phyloP scores from a whole-genome alignment of 2,888 invertebrate genomes.

The Cistogaster globosa region DNA sequence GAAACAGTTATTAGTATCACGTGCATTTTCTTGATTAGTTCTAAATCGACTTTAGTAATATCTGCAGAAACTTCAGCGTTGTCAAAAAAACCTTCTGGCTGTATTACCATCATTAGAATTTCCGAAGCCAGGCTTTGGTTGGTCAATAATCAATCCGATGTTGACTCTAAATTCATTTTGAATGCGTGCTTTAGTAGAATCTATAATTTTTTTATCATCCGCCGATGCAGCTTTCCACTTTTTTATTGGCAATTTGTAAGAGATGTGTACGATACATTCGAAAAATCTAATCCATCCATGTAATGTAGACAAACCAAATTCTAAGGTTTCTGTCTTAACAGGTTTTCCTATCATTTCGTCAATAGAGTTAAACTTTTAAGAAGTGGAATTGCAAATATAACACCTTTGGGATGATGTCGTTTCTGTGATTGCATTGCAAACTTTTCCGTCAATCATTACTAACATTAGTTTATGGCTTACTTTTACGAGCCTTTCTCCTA shows the following conservation, averaged over 20 bases:
- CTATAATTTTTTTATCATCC: conserved; percentile 5
- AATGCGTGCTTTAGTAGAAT: conserved; percentile 11
- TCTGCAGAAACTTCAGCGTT: no score
- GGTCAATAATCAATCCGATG: conserved; percentile 4
- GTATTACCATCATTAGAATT: no score
- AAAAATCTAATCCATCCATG: conserved; percentile 6
- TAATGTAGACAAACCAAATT: conserved; percentile 1
- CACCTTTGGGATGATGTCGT: background rate
- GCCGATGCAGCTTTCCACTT: conserved; percentile 12
- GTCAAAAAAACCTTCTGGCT: no score
- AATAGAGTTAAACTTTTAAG: conserved; percentile 19
- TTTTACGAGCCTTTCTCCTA: no score
- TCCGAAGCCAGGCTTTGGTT: conserved; percentile 1
- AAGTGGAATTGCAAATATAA: conserved; percentile 3
- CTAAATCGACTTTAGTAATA: background rate
- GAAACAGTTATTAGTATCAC: conserved; percentile 33
- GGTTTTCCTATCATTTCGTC: background rate
- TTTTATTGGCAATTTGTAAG: conserved; percentile 11
- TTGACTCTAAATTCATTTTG: conserved; percentile 17
- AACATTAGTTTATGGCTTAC: no score
- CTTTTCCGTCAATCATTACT: no score
- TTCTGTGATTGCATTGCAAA: no score
- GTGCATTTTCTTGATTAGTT: conserved; percentile 20
- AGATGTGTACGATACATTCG: conserved; percentile 9
- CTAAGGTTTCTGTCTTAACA: background rate